Conservation (phyloP, 2,888 invertebrate genomes). For the Herminia tarsipennalis region DNA sequence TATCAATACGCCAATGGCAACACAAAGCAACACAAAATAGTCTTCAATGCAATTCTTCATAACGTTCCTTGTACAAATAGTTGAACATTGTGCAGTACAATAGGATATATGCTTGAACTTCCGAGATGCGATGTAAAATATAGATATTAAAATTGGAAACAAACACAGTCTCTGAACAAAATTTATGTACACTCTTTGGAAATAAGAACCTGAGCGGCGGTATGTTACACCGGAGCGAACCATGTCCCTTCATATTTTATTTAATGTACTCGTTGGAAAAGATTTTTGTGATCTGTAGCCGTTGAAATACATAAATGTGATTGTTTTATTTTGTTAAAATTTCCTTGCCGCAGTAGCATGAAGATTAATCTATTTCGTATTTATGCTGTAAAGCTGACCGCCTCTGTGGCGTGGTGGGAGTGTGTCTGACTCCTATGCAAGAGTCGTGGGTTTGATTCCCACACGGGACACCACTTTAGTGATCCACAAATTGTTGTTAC, state of each 20-base stretch:
- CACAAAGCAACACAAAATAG: neutral
- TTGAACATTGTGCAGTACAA: neutral
- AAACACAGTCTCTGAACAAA: slow-evolving; percentile 25
- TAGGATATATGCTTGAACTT: neutral
- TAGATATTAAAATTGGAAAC: slow-evolving; percentile 37
- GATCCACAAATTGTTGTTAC: too few species aligned
- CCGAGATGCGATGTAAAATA: slow-evolving; percentile 8
- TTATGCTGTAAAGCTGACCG: too few species aligned
- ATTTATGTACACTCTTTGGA: slow-evolving; percentile 47
- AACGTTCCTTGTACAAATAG: neutral
- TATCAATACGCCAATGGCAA: neutral
- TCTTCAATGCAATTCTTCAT: neutral
- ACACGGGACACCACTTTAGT: too few species aligned
- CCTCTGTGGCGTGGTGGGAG: too few species aligned
- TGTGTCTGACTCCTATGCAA: too few species aligned
- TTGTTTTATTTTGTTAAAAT: too few species aligned
- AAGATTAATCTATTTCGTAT: too few species aligned
- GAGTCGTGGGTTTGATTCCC: too few species aligned
- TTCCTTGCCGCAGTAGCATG: too few species aligned
- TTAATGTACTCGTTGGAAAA: too few species aligned
- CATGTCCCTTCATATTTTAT: neutral
- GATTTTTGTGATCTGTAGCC: too few species aligned
- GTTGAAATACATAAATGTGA: too few species aligned
- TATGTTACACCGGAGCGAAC: neutral
- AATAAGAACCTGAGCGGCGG: slow-evolving; percentile 15